Evolutionary conservation across 2,888 invertebrate species (phyloP), one percentile per base, ranked within the genome.

Genomic region (Nudaria mundana): DNA sequence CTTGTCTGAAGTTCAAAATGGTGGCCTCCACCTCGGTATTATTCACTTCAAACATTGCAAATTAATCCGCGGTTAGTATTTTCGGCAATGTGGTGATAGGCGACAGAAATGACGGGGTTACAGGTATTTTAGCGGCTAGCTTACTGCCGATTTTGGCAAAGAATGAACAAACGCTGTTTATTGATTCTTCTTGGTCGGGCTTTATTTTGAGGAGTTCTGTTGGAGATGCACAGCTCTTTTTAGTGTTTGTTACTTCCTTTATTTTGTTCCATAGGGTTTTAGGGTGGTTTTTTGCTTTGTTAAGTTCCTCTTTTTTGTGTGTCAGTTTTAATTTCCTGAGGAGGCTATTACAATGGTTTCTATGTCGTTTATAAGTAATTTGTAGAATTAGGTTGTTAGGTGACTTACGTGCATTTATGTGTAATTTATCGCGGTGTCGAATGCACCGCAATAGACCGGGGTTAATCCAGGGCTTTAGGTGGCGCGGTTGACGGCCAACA

Each of bases 391-490:
- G 15, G 30, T 30, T 18, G n/a, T 30, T 10, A 15, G 30, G 24
- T 4, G 24, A 15, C 15, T 13, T 13, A 1, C n/a, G 12, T 13
- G 24, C 33, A 24, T 24, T 24, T 15, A 24, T 3, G 8, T 33
- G 33, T 8, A 33, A 11, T 22, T 32, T 32, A 14, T 32, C 32
- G 2, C 32, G 32, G 14, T 32, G 32, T 7, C 23, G 32, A 33
- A 33, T 33, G 10, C 33, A 24, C 10, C 25, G 7, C 10, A 33
- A 14, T 2, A 24, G 12, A 24, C 33, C 33, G 3, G 33, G 33
- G n/a, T 24, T 33, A 12, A 33, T 24, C 33, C 33, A 33, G n/a
- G 33, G 33, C 25, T 24, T 23, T 12, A 33, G n/a, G 15, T 33
- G n/a, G n/a, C n/a, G n/a, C n/a, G n/a, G n/a, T n/a, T n/a, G n/a